Evolutionary conservation across 2,888 invertebrate genomes (phyloP).

Genomic region (Encarsia formosa): DNA sequence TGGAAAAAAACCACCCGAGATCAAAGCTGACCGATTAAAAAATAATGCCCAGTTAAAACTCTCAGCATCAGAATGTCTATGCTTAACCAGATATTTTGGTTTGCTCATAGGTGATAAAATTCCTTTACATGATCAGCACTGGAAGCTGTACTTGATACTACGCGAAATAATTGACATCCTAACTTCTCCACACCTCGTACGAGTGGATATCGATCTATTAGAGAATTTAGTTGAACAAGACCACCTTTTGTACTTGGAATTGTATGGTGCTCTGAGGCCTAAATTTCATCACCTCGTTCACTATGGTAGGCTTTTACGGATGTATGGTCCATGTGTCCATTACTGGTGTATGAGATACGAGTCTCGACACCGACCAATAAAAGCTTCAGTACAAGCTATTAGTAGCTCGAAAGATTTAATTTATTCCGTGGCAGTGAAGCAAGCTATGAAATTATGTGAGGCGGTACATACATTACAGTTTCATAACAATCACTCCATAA

Average conservation of each 20-base stretch:
- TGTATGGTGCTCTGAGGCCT: constrained; percentile 14
- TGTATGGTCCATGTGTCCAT: constrained; percentile 12
- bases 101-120: constrained; percentile 20
- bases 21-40: background rate
- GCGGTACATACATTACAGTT: background rate
- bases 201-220: constrained; percentile 2
- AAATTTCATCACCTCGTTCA: constrained; percentile 18
- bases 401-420: background rate
- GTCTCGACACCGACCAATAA: constrained; percentile 12
- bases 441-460: background rate
- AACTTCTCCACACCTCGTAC: constrained; percentile 12
- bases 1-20: constrained; percentile 5
- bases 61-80: too few relatives aligned
- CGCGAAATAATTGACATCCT: constrained; percentile 16
- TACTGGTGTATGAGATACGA: constrained; percentile 15
- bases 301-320: too few relatives aligned
- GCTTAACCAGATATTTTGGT: too few relatives aligned
- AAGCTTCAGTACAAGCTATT: background rate
- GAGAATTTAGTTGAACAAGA: constrained; percentile 7
- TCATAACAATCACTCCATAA: background rate
- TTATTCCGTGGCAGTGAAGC: background rate
- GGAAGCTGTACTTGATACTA: constrained; percentile 12
- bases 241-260: constrained; percentile 11
- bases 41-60: constrained; percentile 11
- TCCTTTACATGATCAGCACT: constrained; percentile 7